Evolutionary conservation across 2,797 vertebrate species (phyloP), one percentile per base, ranked within the genome.

Genomic region (Ataeniobius toweri): DNA sequence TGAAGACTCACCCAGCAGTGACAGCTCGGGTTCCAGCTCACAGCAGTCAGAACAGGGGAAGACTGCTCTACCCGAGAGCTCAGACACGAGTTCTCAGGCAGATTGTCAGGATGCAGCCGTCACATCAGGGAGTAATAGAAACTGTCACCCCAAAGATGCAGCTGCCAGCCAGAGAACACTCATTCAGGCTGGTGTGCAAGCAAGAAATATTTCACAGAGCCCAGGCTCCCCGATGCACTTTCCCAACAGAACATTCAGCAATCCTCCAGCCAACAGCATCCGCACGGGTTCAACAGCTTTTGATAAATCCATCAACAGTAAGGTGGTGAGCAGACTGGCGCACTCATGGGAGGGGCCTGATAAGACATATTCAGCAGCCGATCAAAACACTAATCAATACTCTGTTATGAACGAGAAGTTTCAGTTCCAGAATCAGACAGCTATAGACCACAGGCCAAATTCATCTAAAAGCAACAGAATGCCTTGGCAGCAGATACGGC

Each of bases 141-240:
- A 91, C 81, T 93, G 93, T 91, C 90, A 95, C n/a, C 85, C 90
- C 31, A 96, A 96, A 89, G 96, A 96, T 75, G 94, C 91, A 63
- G 90, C 89, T 86, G 92, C 94, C 83, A 91, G 91, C 91, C 96
- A 96, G 50, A 96, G 96, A 94, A 93, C 94, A 82, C 94, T 95
- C 88, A 89, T 87, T 82, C 96, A 95, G 93, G 95, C 96, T 85
- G 96, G 93, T 93, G 89, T 96, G 77, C 95, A 97, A 82, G 90
- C 95, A 83, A 96, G 96, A 94, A 96, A 92, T 82, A 92, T 95
- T 93, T 91, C 96, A 93, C 95, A 96, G 31, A 92, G 86, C 80
- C 91, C 96, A 80, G 91, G 94, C 82, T 94, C 97, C 84, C 97
- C 97, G 94, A 94, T 97, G 94, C 97, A 96, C 94, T 97, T 97